Evolutionary conservation across 2,888 invertebrate genomes (phyloP).

Genomic region (Lasioglossum morio): DNA sequence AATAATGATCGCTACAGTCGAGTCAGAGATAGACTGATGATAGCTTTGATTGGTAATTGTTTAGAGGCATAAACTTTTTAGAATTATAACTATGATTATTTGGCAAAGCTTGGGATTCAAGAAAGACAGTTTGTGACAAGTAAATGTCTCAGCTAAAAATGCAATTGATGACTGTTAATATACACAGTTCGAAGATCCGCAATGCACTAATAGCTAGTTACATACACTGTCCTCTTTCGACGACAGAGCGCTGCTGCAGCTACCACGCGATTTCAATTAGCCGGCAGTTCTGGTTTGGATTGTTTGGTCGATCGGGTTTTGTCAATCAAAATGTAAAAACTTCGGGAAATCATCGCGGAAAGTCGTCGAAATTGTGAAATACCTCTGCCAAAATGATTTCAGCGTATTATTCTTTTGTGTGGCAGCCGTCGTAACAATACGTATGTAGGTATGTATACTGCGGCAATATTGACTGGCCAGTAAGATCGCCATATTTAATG

Average conservation of each 20-base stretch:
- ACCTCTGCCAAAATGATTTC: not conserved
- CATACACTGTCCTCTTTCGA: not conserved
- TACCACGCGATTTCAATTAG: constrained; percentile 13
- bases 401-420: not conserved
- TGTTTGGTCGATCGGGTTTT: constrained; percentile 8
- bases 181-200: not conserved
- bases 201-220: not conserved
- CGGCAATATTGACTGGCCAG: too few species aligned
- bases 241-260: not conserved
- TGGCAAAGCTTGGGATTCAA: too few species aligned
- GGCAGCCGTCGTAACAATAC: too few species aligned
- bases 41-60: not conserved
- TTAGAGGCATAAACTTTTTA: too few species aligned
- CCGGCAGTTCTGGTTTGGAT: not conserved
- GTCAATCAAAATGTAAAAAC: not conserved
- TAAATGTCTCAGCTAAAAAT: too few species aligned
- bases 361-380: not conserved
- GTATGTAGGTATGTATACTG: too few species aligned
- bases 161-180: too few species aligned
- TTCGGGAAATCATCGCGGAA: not conserved
- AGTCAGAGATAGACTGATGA: not conserved
- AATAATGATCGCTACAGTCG: not conserved
- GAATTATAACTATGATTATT: too few species aligned
- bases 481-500: too few species aligned
- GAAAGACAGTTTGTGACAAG: too few species aligned